Evolutionary conservation across 2,113 vertebrate genomes (phyloP).

Genomic region (Ciconia maguari): DNA sequence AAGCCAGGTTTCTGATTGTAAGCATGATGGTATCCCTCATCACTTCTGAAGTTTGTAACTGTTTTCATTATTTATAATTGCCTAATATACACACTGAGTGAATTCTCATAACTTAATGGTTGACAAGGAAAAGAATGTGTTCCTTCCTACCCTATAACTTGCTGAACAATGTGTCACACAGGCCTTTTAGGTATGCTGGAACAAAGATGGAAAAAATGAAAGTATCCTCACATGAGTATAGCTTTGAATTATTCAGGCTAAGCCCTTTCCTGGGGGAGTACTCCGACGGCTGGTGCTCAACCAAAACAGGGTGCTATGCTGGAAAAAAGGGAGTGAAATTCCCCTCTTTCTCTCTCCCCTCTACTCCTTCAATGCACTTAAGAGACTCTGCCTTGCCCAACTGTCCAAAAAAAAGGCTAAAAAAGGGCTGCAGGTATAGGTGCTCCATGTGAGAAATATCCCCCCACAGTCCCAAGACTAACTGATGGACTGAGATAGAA

Average conservation of each 20-base stretch:
- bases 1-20: not conserved
- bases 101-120: not conserved
- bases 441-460: not conserved
- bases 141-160: not conserved
- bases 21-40: not conserved
- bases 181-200: not conserved
- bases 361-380: not conserved
- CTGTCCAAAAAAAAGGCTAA: not conserved
- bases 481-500: not conserved
- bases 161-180: not conserved
- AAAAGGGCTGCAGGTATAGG: not conserved
- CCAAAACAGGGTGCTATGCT: not conserved
- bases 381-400: not conserved
- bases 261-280: not conserved
- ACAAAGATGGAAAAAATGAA: not conserved
- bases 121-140: not conserved
- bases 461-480: not conserved
- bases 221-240: not conserved
- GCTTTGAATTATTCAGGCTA: not conserved
- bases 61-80: not conserved
- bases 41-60: not conserved
- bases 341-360: not conserved
- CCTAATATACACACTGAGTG: not conserved
- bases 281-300: rapidly evolving
- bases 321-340: not conserved